These are phyloP conservation scores for Trissonchulus sp. DNA, from an alignment of 2,888 invertebrate genomes.

Conservation along the genomic window DNA sequence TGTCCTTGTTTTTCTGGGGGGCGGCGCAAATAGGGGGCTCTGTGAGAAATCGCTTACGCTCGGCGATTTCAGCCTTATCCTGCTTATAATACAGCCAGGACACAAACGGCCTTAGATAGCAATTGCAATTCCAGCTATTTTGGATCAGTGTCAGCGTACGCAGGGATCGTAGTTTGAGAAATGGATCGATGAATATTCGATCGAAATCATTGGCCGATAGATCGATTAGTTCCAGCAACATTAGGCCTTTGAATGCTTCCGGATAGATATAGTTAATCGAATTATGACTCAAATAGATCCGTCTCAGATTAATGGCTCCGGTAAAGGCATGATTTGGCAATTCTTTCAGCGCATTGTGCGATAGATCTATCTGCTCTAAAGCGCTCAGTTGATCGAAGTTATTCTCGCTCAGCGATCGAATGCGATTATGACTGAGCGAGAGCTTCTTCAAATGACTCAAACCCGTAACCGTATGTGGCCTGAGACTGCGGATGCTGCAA, in stretches of 20 bases:
- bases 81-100: not conserved
- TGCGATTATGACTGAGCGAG: not conserved
- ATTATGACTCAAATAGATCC: slow-evolving; percentile 18
- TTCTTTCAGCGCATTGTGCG: not conserved
- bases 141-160: not conserved
- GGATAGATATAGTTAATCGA: not conserved
- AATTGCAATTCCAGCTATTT: slow-evolving; percentile 16
- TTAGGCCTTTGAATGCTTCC: slow-evolving; percentile 21
- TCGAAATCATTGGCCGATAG: slow-evolving; percentile 6
- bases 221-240: not conserved
- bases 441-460: not conserved
- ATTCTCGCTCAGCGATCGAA: not conserved
- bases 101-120: slow-evolving; percentile 11
- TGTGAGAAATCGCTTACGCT: slow-evolving; percentile 20
- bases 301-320: slow-evolving; percentile 7
- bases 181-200: slow-evolving; percentile 16
- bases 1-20: not conserved
- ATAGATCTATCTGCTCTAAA: not conserved
- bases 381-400: slow-evolving; percentile 7
- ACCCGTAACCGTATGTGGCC: not conserved
- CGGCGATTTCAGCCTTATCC: not conserved
- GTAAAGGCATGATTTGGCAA: not conserved
- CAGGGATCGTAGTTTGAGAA: not conserved
- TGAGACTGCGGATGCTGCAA: not conserved
- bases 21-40: slow-evolving; percentile 18